Evolutionary conservation across 2,888 invertebrate species (phyloP).

Genomic region (Scaptomyza polygonia): DNA sequence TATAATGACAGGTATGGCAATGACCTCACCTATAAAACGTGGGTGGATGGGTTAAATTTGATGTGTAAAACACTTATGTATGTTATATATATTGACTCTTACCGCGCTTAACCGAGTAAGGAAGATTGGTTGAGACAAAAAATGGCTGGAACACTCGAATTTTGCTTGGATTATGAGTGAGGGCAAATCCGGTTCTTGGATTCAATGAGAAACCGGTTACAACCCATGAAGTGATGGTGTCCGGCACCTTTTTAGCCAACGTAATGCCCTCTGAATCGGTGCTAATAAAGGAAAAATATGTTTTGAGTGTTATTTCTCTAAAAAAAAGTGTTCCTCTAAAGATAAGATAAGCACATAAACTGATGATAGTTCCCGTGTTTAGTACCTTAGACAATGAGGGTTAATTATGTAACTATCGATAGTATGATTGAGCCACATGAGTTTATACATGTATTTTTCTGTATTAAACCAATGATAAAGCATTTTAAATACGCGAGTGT

Average conservation of each 20-base stretch:
- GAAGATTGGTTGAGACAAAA: slow-evolving; percentile 93
- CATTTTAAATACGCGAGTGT: background rate
- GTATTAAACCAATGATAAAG: background rate
- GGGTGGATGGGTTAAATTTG: background rate
- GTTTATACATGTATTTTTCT: background rate
- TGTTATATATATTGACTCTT: slow-evolving; percentile 85
- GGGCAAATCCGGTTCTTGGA: slow-evolving; percentile 90
- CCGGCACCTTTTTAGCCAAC: slow-evolving; percentile 88
- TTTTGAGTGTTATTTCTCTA: background rate
- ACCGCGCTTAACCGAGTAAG: slow-evolving; percentile 94
- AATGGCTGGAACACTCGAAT: slow-evolving; percentile 92
- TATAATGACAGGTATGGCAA: slow-evolving; percentile 94
- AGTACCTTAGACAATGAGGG: background rate
- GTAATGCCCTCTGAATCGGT: slow-evolving; percentile 69
- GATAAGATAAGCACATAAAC: slow-evolving; percentile 15
- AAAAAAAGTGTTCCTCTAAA: background rate
- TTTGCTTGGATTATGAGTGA: slow-evolving; percentile 89
- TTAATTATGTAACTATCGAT: background rate
- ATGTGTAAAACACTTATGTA: background rate
- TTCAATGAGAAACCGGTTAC: slow-evolving; percentile 93
- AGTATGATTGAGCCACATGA: background rate
- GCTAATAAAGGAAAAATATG: slow-evolving; percentile 42
- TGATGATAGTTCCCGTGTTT: background rate
- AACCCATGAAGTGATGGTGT: slow-evolving; percentile 94
- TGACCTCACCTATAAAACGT: slow-evolving; percentile 89